Evolutionary conservation across 2,797 vertebrate species (phyloP).

Genomic region (Phalanger gymnotis): DNA sequence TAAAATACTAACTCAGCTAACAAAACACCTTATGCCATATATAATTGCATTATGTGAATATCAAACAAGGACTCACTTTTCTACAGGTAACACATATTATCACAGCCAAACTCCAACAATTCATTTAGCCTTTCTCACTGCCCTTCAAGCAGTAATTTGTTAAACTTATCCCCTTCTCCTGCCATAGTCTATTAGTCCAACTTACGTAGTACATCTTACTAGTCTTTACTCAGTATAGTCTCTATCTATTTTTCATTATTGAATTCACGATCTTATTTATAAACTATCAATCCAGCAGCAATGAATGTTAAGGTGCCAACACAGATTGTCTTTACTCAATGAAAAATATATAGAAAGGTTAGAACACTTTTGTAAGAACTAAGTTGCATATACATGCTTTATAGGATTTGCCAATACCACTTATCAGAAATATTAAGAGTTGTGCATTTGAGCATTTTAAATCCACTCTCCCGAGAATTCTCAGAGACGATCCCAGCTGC

Average conservation of each 20-base stretch:
- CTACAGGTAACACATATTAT: constrained; percentile 11
- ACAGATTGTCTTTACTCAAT: constrained; percentile 53
- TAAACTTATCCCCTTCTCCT: constrained; percentile 28
- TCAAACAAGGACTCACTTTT: neutral
- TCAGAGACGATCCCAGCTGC: constrained; percentile 37
- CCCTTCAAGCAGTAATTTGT: constrained; percentile 37
- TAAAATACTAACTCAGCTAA: neutral
- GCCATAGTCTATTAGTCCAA: constrained; percentile 29
- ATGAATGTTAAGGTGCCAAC: constrained; percentile 40
- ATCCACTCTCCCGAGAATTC: constrained; percentile 39
- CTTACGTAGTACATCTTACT: constrained; percentile 33
- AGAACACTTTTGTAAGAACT: constrained; percentile 38
- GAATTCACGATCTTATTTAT: constrained; percentile 62
- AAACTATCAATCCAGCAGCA: constrained; percentile 46
- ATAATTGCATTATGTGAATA: constrained; percentile 10
- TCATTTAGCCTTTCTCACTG: constrained; percentile 3
- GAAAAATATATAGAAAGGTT: constrained; percentile 7
- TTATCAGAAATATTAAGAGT: constrained; percentile 55
- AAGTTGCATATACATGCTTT: neutral
- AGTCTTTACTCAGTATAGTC: constrained; percentile 37
- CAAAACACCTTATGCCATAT: constrained; percentile 4
- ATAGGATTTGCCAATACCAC: constrained; percentile 34
- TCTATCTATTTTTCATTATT: constrained; percentile 30
- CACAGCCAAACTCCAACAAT: constrained; percentile 30
- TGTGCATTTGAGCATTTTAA: constrained; percentile 44